A percentile compares a stretch with the other conserved stretches of the same genome.
phyloP scores from a whole-genome alignment of 2,113 vertebrate genomes.

The Cettia cetti region DNA sequence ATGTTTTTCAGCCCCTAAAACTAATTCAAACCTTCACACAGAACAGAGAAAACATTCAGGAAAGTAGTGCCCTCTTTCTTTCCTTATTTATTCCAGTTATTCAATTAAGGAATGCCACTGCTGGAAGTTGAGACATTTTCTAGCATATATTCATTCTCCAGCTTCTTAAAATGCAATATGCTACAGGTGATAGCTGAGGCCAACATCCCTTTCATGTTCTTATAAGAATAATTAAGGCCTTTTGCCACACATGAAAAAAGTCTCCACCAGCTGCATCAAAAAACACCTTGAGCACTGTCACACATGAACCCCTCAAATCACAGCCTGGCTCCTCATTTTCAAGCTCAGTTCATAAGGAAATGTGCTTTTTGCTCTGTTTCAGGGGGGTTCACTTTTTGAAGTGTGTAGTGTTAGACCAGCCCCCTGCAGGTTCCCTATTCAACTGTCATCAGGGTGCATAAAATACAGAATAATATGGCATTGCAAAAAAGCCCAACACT shows the following conservation, averaged over 20 bases:
- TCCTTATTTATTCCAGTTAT: neutral
- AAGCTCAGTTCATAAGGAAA: neutral
- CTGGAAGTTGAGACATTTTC: neutral
- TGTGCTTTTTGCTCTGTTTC: neutral
- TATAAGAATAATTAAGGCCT: neutral
- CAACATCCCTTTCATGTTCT: neutral
- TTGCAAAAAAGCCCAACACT: neutral
- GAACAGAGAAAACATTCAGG: neutral
- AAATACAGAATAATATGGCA: neutral
- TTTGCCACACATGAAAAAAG: neutral
- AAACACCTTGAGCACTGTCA: neutral
- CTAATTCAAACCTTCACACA: neutral
- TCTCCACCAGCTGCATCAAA: neutral
- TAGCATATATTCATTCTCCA: neutral
- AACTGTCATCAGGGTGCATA: neutral
- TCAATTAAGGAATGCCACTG: neutral
- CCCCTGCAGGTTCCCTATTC: neutral
- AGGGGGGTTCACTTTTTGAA: neutral
- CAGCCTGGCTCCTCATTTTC: neutral
- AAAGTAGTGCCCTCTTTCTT: neutral
- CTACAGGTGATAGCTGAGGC: neutral
- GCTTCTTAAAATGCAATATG: neutral
- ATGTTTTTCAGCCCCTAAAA: neutral
- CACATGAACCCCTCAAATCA: neutral
- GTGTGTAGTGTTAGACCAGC: neutral